phyloP scores from a whole-genome alignment of 2,113 vertebrate species.

The Columbina picui region DNA sequence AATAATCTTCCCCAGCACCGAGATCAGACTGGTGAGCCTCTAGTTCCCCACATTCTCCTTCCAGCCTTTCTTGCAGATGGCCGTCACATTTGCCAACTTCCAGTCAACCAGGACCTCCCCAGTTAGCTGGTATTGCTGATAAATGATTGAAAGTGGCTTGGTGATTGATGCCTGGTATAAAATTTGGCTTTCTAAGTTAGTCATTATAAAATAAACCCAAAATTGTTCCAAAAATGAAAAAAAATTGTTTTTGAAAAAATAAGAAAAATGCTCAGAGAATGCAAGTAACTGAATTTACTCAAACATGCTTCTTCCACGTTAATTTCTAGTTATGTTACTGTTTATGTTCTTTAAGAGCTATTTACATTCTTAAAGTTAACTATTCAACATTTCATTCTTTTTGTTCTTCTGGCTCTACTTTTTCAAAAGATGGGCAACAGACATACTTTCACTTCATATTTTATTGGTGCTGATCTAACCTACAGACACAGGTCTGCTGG shows the following conservation, averaged over 20 bases:
- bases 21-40: too few species aligned
- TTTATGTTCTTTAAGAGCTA: background rate
- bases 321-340: background rate
- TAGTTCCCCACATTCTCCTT: too few species aligned
- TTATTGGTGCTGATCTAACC: background rate
- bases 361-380: background rate
- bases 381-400: background rate
- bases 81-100: too few species aligned
- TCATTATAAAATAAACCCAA: background rate
- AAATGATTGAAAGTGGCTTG: too few species aligned
- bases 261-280: background rate
- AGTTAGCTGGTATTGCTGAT: too few species aligned
- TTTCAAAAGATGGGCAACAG: background rate
- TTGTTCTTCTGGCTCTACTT: background rate
- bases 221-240: background rate
- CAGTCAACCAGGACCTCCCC: too few species aligned
- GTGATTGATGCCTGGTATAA: background rate
- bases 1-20: too few species aligned
- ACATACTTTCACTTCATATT: background rate
- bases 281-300: background rate
- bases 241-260: background rate
- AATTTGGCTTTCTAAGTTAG: background rate
- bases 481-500: accelerated
- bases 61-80: too few species aligned
- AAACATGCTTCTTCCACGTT: background rate